A percentile compares a stretch with the other conserved stretches of the same genome.
Conservation (phyloP, 2,888 invertebrate species). For the Meta bourneti region DNA sequence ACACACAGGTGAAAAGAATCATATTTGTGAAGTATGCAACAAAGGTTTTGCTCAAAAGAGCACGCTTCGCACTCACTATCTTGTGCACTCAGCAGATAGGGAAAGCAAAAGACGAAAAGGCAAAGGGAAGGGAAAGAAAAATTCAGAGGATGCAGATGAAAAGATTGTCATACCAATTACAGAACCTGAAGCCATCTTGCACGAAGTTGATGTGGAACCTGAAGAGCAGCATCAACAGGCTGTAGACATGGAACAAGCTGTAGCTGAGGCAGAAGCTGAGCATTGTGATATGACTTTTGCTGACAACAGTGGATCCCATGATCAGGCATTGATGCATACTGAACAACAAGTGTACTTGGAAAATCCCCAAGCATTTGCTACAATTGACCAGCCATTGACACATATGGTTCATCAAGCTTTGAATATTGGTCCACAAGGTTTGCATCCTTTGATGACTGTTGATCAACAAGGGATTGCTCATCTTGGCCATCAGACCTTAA, state of each 20-base stretch:
- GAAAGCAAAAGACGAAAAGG: slow-evolving; percentile 60
- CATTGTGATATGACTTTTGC: slow-evolving; percentile 69
- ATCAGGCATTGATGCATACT: slow-evolving; percentile 62
- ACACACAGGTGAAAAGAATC: slow-evolving; percentile 74
- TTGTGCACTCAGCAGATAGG: slow-evolving; percentile 67
- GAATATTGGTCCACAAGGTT: slow-evolving; percentile 60
- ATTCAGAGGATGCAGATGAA: slow-evolving; percentile 23
- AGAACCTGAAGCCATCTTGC: slow-evolving; percentile 39
- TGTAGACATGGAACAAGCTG: slow-evolving; percentile 33
- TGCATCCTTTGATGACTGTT: slow-evolving; percentile 63
- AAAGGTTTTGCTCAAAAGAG: slow-evolving; percentile 75
- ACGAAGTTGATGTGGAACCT: background rate
- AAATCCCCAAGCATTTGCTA: slow-evolving; percentile 64
- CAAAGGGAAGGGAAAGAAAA: slow-evolving; percentile 56
- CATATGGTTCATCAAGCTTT: slow-evolving; percentile 71
- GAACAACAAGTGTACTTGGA: slow-evolving; percentile 69
- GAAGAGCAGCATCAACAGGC: slow-evolving; percentile 37
- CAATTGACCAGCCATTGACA: slow-evolving; percentile 68
- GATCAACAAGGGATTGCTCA: slow-evolving; percentile 67
- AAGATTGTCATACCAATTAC: slow-evolving; percentile 15
- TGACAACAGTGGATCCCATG: slow-evolving; percentile 73
- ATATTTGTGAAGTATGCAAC: slow-evolving; percentile 73
- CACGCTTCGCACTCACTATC: slow-evolving; percentile 69
- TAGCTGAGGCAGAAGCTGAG: slow-evolving; percentile 34
- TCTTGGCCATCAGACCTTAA: slow-evolving; percentile 60